Conservation (phyloP, 1,140 invertebrate genomes). For the Meloidogyne exigua region DNA sequence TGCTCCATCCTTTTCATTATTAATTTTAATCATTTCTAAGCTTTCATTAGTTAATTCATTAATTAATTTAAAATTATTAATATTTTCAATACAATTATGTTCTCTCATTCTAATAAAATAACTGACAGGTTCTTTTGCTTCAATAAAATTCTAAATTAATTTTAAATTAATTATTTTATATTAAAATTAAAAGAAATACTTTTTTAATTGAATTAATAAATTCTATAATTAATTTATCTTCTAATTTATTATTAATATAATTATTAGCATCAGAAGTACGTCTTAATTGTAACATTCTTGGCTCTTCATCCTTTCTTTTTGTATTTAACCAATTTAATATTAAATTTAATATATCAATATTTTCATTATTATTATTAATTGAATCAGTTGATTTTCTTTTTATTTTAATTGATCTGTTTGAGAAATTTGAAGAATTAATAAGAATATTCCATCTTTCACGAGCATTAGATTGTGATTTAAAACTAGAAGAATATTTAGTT, state of each 20-base stretch:
- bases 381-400: constrained; percentile 1
- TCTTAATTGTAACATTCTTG: background rate
- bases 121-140: background rate
- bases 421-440: background rate
- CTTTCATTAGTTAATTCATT: constrained; percentile 5
- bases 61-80: background rate
- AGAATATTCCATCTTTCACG: background rate
- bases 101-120: background rate
- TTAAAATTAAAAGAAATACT: background rate
- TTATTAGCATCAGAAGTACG: background rate
- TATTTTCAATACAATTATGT: background rate
- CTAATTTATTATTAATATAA: background rate
- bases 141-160: constrained; percentile 2
- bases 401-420: background rate
- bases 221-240: background rate
- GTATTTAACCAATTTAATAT: background rate
- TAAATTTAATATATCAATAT: constrained; percentile 3
- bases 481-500: too few relatives aligned
- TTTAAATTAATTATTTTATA: background rate
- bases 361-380: background rate
- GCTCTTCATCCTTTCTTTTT: background rate
- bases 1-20: background rate
- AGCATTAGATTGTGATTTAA: background rate
- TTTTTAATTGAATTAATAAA: constrained; percentile 3
- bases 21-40: background rate